These are phyloP conservation scores for Allolobophora icterica DNA, from an alignment of 2,888 invertebrate genomes.

Conservation along the genomic window DNA sequence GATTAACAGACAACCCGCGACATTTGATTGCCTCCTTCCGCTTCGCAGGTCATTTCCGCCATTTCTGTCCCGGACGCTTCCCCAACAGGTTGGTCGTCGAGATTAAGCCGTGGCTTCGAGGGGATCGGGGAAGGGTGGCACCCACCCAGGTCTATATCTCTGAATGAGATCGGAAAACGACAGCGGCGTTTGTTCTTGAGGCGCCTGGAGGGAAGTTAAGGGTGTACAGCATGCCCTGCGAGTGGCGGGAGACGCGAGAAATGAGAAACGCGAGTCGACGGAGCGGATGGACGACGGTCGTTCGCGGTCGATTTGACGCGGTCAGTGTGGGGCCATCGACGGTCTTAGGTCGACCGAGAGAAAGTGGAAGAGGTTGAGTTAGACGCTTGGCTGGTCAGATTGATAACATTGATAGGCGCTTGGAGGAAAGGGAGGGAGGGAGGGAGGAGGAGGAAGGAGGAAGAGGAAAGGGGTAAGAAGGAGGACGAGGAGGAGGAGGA, in stretches of 20 bases:
- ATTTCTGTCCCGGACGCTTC: neutral
- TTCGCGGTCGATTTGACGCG: constrained; percentile 25
- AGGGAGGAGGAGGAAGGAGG: neutral
- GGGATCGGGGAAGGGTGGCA: neutral
- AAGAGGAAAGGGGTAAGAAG: neutral
- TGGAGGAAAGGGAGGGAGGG: neutral
- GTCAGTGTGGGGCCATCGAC: neutral
- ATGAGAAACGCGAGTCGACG: neutral
- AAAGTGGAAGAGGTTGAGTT: neutral
- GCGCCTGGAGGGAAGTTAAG: constrained; percentile 19
- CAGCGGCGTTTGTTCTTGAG: neutral
- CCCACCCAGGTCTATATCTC: neutral
- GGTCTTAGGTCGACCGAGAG: neutral
- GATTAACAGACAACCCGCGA: neutral
- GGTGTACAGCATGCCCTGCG: neutral
- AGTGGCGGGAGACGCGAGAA: neutral
- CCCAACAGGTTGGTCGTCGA: constrained; percentile 24
- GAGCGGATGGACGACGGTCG: neutral
- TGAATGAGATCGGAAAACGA: neutral
- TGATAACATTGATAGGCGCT: constrained; percentile 22
- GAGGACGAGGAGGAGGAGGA: neutral
- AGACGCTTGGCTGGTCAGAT: neutral
- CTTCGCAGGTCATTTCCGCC: neutral
- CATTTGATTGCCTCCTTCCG: constrained; percentile 25
- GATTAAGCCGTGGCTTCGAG: neutral